Conservation (phyloP, 2,888 invertebrate species). For the Chrysomela aeneicollis region DNA sequence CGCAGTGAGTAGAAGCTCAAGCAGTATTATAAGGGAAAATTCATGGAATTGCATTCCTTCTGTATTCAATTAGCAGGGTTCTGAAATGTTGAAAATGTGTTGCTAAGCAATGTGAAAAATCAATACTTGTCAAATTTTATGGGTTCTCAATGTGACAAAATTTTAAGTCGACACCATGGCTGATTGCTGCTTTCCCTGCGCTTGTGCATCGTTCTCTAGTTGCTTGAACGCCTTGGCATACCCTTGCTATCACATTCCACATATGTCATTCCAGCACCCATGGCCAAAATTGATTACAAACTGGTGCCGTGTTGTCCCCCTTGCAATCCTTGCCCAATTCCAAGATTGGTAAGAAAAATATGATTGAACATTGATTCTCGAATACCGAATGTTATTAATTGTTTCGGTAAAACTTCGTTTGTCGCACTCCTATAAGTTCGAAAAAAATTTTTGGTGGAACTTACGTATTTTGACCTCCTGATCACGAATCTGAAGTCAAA, state of each 20-base stretch:
- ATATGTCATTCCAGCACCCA: slow-evolving; percentile 24
- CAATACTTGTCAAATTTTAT: background rate
- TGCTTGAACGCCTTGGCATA: slow-evolving; percentile 24
- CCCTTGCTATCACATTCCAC: slow-evolving; percentile 32
- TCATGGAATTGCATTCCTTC: no score
- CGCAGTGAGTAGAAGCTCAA: no score
- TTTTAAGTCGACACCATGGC: slow-evolving; percentile 13
- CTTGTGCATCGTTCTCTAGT: slow-evolving; percentile 14
- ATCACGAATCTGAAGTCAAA: no score
- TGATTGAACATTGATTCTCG: no score
- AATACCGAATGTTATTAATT: no score
- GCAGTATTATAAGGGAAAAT: no score
- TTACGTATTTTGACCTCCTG: no score
- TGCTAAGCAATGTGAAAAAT: background rate
- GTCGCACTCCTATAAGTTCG: no score
- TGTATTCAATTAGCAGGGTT: no score
- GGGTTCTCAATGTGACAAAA: background rate
- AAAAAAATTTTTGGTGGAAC: no score
- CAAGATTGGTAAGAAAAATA: slow-evolving; percentile 22
- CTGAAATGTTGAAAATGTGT: background rate
- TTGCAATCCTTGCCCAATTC: slow-evolving; percentile 26
- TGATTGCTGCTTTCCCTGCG: slow-evolving; percentile 3
- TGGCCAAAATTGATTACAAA: slow-evolving; percentile 24
- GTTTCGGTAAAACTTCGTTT: no score
- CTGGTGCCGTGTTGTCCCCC: slow-evolving; percentile 29